Conservation (phyloP, 64 coral and sea anemone species). For the Cladopsammia gracilis region DNA sequence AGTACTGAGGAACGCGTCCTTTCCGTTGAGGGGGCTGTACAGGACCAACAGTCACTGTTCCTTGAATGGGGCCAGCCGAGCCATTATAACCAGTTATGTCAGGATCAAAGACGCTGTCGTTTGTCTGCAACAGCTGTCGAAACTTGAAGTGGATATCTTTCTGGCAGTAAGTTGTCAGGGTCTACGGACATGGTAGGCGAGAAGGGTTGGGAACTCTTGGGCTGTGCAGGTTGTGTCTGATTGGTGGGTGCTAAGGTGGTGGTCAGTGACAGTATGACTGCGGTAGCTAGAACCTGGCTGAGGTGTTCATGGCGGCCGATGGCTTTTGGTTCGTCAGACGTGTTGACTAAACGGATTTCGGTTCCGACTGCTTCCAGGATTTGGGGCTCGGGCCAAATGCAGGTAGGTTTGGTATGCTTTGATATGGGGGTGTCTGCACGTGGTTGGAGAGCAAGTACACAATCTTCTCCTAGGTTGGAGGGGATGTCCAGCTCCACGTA, state of each 20-base stretch:
- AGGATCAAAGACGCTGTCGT: constrained; percentile 33
- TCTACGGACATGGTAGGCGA: constrained; percentile 6
- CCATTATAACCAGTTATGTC: constrained; percentile 54
- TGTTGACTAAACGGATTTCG: constrained; percentile 49
- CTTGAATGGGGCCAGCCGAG: constrained; percentile 45
- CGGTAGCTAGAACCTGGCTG: constrained; percentile 23
- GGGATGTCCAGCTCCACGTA: constrained; percentile 40
- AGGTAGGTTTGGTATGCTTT: constrained; percentile 3
- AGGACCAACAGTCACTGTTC: constrained; percentile 37
- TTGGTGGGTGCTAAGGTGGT: neutral
- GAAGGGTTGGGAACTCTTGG: neutral
- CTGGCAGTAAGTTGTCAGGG: constrained; percentile 30
- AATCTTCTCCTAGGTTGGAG: neutral
- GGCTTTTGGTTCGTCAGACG: neutral
- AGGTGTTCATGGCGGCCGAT: constrained; percentile 41
- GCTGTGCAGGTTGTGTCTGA: neutral
- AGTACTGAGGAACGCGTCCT: constrained; percentile 57
- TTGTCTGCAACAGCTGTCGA: neutral
- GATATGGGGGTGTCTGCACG: constrained; percentile 3
- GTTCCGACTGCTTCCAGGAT: constrained; percentile 40
- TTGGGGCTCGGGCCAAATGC: constrained; percentile 37
- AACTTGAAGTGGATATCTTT: neutral
- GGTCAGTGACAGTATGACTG: neutral
- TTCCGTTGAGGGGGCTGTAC: constrained; percentile 57
- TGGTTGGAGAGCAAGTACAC: constrained; percentile 11